Evolutionary conservation across 2,113 vertebrate genomes (phyloP), one percentile per base, ranked within the genome.

Genomic region (Dasyprocta punctata): DNA sequence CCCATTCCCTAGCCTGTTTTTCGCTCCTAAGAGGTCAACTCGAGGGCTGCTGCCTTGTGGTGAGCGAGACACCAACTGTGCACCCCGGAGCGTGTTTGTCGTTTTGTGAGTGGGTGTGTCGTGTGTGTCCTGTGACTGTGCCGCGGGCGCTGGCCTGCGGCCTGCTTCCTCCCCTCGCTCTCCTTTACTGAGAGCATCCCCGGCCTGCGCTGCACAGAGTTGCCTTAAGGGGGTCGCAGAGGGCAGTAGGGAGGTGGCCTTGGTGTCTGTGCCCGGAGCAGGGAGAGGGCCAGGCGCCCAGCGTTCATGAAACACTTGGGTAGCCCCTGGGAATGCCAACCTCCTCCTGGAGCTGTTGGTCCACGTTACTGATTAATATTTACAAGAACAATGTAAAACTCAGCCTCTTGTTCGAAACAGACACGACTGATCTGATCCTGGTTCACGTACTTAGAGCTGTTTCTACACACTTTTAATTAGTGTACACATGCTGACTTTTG

Each of bases 291-390:
- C 90, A 73, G 38, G 52, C n/a, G 33, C 17, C 81, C 86, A 33
- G 28, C 0, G 0, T 54, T 58, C 8, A 28, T 24, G 71, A 69
- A 93, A 92, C 92, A 86, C 63, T 78, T 28, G 73, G 61, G 11
- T 85, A 49, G 63, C 28, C 41, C 33, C n/a, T 54, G 67, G 26
- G 67, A 96, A 93, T 97, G 94, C 94, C 49, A 69, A 90, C 92
- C 65, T 84, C 65, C 95, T 96, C 54, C 96, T 84, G 94, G 97
- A 97, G 96, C 92, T 86, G 58, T 94, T 88, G 44, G 91, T 0
- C 6, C 96, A 97, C 94, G 94, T 98, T 82, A 73, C 93, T 93
- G 92, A 97, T 97, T 98, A 92, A 97, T 80, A 84, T 92, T 92
- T 85, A 97, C 22, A 61, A 90, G 58, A 83, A 89, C 41, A 95